Evolutionary conservation across 2,797 vertebrate genomes (phyloP), one percentile per base, ranked within the genome.

Genomic region (Tauraco hartlaubi): DNA sequence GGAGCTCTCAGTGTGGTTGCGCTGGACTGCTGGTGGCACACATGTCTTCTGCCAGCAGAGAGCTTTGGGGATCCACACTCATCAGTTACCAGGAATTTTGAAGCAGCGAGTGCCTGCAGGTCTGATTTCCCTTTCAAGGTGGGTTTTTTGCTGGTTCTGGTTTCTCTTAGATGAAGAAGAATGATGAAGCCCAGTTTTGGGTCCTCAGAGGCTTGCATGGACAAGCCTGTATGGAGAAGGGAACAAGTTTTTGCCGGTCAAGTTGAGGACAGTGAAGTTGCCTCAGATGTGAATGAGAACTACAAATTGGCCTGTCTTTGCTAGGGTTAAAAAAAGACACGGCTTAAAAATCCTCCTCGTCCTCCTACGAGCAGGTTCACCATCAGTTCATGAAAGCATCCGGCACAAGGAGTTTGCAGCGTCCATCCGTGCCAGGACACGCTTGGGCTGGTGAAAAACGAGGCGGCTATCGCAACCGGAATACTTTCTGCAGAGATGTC

Each of bases 21-120:
- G 29, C 28, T 43, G 39, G 41, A 28, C 12, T 74, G 56, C 44
- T 88, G 49, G 20, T 17, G 31, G 55, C 44, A 31, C 5, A 15
- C 0, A 11, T 2, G 4, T 69, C 74, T 82, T 75, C 74, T 92
- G 46, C 28, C 15, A 12, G 33, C 12, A 23, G 23, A 67, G 44
- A 58, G 51, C 14, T 90, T 31, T 76, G 21, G 10, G 31, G 17
- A 59, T 39, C 64, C 9, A 1, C 1, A 2, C 25, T 43, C 46
- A 20, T n/a, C 4, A 0, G 16, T 35, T 61, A 12, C 39, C 0
- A 0, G 8, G 29, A 14, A 12, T 82, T 82, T 56, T 31, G 75
- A 81, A 78, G 68, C 51, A 48, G 58, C 35, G 44, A 18, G 4
- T 15, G n/a, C 29, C 79, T 68, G 59, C 12, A 64, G 73, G 15